Percentiles rank a stretch among this genome's conserved stretches.
Evolutionary conservation across 2,888 invertebrate species (phyloP).

Genomic region (Cybosia mesomella): DNA sequence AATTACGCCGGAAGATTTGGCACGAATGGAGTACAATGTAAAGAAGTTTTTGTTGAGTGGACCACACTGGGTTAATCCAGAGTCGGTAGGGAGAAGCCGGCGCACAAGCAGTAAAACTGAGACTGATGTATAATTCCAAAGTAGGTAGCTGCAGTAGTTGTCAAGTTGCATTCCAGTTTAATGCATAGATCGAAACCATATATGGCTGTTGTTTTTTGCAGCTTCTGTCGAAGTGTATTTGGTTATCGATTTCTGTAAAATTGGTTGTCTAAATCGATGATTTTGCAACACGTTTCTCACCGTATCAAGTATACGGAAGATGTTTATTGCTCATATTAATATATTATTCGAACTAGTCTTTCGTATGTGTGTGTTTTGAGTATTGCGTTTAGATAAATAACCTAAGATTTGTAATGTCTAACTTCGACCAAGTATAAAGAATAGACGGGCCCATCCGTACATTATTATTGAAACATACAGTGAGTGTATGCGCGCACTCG

Average conservation of each 20-base stretch:
- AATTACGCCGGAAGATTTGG: slow-evolving; percentile 87
- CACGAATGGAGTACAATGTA: slow-evolving; percentile 92
- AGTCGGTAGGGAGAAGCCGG: slow-evolving; percentile 69
- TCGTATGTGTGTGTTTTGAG: slow-evolving; percentile 43
- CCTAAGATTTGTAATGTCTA: slow-evolving; percentile 32
- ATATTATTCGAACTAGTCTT: slow-evolving; percentile 60
- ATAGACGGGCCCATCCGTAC: too few species aligned
- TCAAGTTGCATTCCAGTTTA: slow-evolving; percentile 47
- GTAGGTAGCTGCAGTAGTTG: slow-evolving; percentile 59
- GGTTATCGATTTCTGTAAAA: slow-evolving; percentile 17
- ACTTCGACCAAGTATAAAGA: too few species aligned
- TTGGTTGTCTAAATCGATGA: neutral
- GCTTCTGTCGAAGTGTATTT: slow-evolving; percentile 24
- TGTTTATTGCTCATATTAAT: slow-evolving; percentile 41
- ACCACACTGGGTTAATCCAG: slow-evolving; percentile 75
- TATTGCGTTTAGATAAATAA: slow-evolving; percentile 29
- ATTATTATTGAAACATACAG: too few species aligned
- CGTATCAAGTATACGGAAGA: slow-evolving; percentile 20
- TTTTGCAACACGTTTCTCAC: slow-evolving; percentile 51
- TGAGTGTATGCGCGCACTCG: too few species aligned
- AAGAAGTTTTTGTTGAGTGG: slow-evolving; percentile 90
- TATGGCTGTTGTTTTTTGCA: slow-evolving; percentile 39
- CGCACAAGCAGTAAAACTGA: slow-evolving; percentile 86
- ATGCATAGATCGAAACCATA: slow-evolving; percentile 45
- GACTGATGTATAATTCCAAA: slow-evolving; percentile 83